Evolutionary conservation across 35 echinoderm and acorn worm genomes (phyloP).

Genomic region (Eucidaris tribuloides): DNA sequence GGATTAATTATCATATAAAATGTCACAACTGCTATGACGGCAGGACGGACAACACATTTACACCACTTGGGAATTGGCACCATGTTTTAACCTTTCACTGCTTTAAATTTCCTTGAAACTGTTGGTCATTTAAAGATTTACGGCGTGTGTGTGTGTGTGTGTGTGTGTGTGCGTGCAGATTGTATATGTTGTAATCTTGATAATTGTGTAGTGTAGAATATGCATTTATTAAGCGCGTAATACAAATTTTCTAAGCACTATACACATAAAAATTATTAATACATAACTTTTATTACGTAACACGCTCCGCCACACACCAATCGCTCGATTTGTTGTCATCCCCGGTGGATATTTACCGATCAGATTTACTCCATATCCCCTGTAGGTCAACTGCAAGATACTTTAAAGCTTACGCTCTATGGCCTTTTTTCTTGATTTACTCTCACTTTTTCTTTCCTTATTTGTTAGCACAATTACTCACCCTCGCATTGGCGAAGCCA

Average conservation of each 20-base stretch:
- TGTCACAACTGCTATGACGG: too few species aligned
- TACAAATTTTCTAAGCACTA: not conserved
- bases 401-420: conserved; percentile 16
- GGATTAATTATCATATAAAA: too few species aligned
- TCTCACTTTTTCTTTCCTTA: too few species aligned
- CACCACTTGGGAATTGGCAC: too few species aligned
- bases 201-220: not conserved
- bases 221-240: not conserved
- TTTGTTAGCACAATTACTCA: conserved; percentile 21
- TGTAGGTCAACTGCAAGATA: conserved; percentile 18
- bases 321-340: not conserved
- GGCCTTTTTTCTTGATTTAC: too few species aligned
- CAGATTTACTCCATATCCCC: not conserved
- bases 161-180: too few species aligned
- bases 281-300: not conserved
- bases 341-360: not conserved
- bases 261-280: not conserved
- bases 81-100: too few species aligned
- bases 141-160: too few species aligned
- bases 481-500: too few species aligned
- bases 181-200: not conserved
- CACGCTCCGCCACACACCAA: not conserved
- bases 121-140: too few species aligned
- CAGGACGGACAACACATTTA: too few species aligned
- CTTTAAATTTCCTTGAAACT: too few species aligned